Evolutionary conservation across 2,797 vertebrate genomes (phyloP), one percentile per base, ranked within the genome.

Genomic region (Acanthurus leucopareius): DNA sequence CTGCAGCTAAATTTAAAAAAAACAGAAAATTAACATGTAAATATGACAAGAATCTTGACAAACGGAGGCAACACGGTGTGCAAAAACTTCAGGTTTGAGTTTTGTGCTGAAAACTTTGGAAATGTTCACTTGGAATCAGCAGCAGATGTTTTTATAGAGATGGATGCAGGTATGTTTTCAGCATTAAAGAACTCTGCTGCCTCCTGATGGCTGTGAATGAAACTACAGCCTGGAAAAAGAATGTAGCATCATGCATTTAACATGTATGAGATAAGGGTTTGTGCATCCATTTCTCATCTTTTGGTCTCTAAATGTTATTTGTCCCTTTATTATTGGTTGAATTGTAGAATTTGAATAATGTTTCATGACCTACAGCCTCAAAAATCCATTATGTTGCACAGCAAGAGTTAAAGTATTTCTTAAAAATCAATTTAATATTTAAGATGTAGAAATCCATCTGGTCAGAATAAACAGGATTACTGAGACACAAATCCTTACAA

Each of bases 191-290:
- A 13, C 51, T 90, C 58, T 86, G 76, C 89, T 90, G 92, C 77
- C 90, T 62, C 85, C 93, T 90, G 45, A 80, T 90, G 93, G 92
- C 40, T 22, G 28, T 1, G 0, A 22, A 0, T 45, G 2, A 2
- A 57, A 8, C 61, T 64, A n/a, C 59, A 75, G 42, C 10, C 22
- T 5, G 5, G 0, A n/a, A 10, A 44, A 35, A 25, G 22, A 10
- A 6, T 22, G 3, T 38, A 38, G 38, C 38, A 40, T 10, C 25
- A 25, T 5, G 1, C 6, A 40, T 40, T 7, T 3, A 40, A 40
- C 6, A 40, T 40, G 38, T 40, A 40, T 40, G 38, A 25, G 14
- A 17, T 10, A 56, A 25, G 3, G 62, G 1, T 51, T 0, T 19
- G 10, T 11, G 22, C 22, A 68, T 45, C 64, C 47, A 35, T 10